Evolutionary conservation across 30 jellyfish, hydroid and myxozoan genomes (phyloP).

Genomic region (Mastigias papua): DNA sequence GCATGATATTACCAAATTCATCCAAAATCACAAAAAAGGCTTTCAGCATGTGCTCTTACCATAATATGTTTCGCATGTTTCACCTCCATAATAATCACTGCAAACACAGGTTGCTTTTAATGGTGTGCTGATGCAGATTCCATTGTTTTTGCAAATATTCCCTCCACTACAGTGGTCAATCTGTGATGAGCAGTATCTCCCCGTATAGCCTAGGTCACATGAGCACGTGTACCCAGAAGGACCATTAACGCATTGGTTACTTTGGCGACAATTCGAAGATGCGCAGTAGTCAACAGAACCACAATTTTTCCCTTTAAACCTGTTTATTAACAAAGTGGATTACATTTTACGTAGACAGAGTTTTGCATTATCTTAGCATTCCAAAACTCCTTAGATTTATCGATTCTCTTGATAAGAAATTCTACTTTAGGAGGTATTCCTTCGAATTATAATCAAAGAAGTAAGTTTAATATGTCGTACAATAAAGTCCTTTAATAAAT

Average conservation of each 20-base stretch:
- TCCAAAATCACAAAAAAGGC: too few relatives aligned
- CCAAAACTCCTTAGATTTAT: too few relatives aligned
- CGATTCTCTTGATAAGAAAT: too few relatives aligned
- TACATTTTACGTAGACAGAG: too few relatives aligned
- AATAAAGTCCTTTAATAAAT: not conserved
- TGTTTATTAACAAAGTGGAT: too few relatives aligned
- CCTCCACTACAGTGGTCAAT: conserved; percentile 15
- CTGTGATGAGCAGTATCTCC: conserved; percentile 18
- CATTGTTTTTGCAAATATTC: conserved; percentile 24
- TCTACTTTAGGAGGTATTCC: not conserved
- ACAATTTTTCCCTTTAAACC: conserved; percentile 32
- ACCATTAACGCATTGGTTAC: conserved; percentile 40
- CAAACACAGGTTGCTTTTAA: conserved; percentile 19
- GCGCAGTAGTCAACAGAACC: conserved; percentile 30
- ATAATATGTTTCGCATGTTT: conserved; percentile 20
- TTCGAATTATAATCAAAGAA: not conserved
- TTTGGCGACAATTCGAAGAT: conserved; percentile 10
- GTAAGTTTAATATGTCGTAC: not conserved
- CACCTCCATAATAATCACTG: conserved; percentile 22
- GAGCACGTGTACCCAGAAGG: conserved; percentile 29
- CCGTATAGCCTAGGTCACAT: conserved; percentile 49
- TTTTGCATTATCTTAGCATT: too few relatives aligned
- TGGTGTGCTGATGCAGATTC: conserved; percentile 15
- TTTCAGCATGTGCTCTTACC: too few relatives aligned
- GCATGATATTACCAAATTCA: too few relatives aligned